Evolutionary conservation across 2,888 invertebrate genomes (phyloP), one percentile per base, ranked within the genome.

Genomic region (Theretra japonica): DNA sequence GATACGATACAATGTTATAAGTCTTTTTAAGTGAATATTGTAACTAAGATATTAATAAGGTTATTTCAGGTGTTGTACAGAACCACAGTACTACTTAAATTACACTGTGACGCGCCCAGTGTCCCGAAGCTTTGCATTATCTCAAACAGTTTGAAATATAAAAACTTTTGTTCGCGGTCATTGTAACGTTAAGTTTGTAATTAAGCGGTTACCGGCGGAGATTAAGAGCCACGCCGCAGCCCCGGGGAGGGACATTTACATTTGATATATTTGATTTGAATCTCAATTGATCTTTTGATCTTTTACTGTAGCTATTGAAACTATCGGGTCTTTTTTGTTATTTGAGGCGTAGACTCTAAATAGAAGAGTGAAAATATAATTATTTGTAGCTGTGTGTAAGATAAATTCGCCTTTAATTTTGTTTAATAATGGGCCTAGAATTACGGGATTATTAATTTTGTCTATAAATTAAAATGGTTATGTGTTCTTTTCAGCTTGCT

Each of bases 121-220:
- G 70, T 73, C 73, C 59, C 72, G 69, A 75, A 74, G 75, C 74
- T 80, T 80, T 81, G 79, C 81, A 82, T 83, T 79, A 80, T 80
- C 75, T 78, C 75, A 70, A 76, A 73, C 79, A 79, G 76, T 79
- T 78, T 79, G 75, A 75, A 76, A 73, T 75, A 75, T 75, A 72
- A 71, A 75, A 77, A 74, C 80, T 84, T 80, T 83, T 77, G 72
- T 75, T 73, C 77, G 72, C 77, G 79, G 76, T 76, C 79, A 79
- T 81, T 83, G 75, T 79, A 50, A 73, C 68, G 58, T 28, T 73
- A 73, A 70, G 58, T 73, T 73, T 68, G 70, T 68, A 70, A 73
- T 68, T 70, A 70, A 73, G 41, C 53, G 70, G 62, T 72, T 69
- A 62, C 59, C 50, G 41, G 33, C 56, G 69, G 53, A 69, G 70